These are phyloP conservation scores for Takifugu bimaculatus DNA, from an alignment of 2,113 vertebrate species.

Conservation along the genomic window DNA sequence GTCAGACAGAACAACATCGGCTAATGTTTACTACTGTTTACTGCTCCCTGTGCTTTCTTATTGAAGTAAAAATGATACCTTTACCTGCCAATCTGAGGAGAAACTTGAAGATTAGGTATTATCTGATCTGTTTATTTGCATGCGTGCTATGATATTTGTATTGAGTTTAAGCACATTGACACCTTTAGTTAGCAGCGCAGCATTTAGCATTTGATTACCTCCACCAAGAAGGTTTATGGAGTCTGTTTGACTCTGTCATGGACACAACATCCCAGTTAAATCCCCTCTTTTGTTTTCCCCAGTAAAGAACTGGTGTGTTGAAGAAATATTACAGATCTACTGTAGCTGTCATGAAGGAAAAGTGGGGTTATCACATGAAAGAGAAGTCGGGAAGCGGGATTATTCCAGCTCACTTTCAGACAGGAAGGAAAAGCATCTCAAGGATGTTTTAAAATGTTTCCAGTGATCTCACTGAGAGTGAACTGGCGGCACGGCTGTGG, in stretches of 20 bases:
- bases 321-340: constrained; percentile 36
- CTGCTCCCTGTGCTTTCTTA: neutral
- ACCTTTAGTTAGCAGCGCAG: too few relatives aligned
- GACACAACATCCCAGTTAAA: neutral
- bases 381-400: constrained; percentile 15
- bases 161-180: neutral
- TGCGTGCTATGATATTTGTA: neutral
- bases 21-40: too few relatives aligned
- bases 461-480: constrained; percentile 46
- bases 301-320: neutral
- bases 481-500: constrained; percentile 12
- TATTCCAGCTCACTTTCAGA: constrained; percentile 48
- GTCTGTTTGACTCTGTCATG: too few relatives aligned
- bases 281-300: neutral
- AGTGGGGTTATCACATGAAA: constrained; percentile 32
- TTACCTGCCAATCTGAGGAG: neutral
- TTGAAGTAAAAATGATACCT: neutral
- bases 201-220: too few relatives aligned
- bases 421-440: neutral
- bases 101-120: too few relatives aligned
- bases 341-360: constrained; percentile 59
- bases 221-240: too few relatives aligned
- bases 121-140: neutral
- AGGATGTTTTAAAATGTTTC: neutral
- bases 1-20: neutral